Evolutionary conservation across 2,113 vertebrate species (phyloP).

Genomic region (Cromileptes altivelis): DNA sequence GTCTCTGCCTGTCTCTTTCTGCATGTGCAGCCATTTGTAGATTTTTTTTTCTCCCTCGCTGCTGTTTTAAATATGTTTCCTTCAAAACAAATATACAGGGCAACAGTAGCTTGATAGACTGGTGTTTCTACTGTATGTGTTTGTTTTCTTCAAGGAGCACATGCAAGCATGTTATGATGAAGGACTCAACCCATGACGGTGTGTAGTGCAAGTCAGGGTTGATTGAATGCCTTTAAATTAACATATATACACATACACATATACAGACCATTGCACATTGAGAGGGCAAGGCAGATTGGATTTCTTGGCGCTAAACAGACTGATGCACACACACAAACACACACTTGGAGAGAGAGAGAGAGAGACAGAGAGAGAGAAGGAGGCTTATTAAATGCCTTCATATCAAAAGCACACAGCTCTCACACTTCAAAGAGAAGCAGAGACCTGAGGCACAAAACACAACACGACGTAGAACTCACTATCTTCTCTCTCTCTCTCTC

Average conservation of each 20-base stretch:
- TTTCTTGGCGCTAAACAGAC: slow-evolving; percentile 20
- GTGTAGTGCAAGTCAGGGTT: background rate
- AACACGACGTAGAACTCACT: slow-evolving; percentile 34
- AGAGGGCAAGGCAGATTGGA: slow-evolving; percentile 31
- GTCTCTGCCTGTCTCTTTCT: too few species aligned
- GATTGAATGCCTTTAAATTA: slow-evolving; percentile 15
- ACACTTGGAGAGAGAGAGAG: background rate
- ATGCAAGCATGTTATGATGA: background rate
- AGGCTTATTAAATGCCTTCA: slow-evolving; percentile 57
- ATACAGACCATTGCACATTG: background rate
- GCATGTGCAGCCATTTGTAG: background rate
- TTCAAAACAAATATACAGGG: background rate
- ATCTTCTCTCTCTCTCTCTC: background rate
- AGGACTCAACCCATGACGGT: background rate
- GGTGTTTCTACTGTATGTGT: background rate
- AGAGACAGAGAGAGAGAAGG: slow-evolving; percentile 5
- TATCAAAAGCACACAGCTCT: slow-evolving; percentile 64
- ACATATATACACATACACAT: background rate
- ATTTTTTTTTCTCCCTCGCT: background rate
- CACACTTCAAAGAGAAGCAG: slow-evolving; percentile 66
- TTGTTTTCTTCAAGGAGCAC: background rate
- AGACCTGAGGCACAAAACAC: slow-evolving; percentile 58
- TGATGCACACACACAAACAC: background rate
- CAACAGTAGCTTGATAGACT: background rate
- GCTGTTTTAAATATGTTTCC: background rate